These are phyloP conservation scores for Apis laboriosa DNA, from an alignment of 1,140 invertebrate genomes.

Conservation along the genomic window DNA sequence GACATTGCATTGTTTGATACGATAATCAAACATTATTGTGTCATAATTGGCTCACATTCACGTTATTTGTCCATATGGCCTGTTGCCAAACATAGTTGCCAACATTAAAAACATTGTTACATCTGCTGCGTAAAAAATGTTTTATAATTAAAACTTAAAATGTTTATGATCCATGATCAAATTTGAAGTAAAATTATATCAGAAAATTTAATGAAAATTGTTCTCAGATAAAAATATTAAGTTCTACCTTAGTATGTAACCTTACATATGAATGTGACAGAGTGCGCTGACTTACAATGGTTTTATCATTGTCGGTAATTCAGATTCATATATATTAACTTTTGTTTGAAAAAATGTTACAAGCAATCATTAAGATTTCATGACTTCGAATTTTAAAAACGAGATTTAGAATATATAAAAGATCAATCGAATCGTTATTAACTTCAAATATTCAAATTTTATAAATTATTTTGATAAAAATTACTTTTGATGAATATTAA, in stretches of 20 bases:
- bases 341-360: too few species aligned
- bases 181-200: background rate
- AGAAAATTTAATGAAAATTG: background rate
- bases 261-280: background rate
- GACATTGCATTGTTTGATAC: background rate
- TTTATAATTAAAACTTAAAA: background rate
- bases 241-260: conserved; percentile 5
- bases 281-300: conserved; percentile 37
- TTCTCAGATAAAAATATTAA: background rate
- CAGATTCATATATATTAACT: background rate
- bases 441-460: background rate
- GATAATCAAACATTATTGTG: conserved; percentile 10
- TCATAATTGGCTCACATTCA: conserved; percentile 8
- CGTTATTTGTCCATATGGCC: background rate
- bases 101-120: conserved; percentile 3
- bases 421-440: background rate
- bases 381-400: background rate
- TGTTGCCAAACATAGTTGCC: conserved; percentile 3
- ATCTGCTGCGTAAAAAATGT: too few species aligned
- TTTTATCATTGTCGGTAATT: conserved; percentile 40
- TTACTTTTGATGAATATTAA: background rate
- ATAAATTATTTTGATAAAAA: background rate
- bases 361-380: background rate
- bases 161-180: background rate
- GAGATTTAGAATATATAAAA: background rate